phyloP scores from a whole-genome alignment of 1,140 invertebrate genomes.

The Neelides sp. region DNA sequence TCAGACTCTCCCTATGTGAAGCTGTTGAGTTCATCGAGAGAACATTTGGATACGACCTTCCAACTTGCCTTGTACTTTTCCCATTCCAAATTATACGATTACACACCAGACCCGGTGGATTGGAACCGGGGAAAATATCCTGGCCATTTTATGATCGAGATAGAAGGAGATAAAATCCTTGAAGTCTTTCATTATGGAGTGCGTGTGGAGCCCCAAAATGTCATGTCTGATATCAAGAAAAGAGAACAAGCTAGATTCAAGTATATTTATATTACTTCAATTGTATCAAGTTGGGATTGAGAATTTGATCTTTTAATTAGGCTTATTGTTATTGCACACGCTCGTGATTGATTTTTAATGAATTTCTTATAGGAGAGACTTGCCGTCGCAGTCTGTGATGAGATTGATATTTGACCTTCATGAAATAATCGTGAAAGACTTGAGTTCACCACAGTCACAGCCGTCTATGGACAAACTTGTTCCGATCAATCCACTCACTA shows the following conservation, averaged over 20 bases:
- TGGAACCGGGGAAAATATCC: not conserved
- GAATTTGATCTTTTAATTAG: no score
- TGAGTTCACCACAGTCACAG: no score
- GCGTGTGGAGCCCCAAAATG: conserved; percentile 9
- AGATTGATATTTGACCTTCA: no score
- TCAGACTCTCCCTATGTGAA: conserved; percentile 13
- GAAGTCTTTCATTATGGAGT: conserved; percentile 6
- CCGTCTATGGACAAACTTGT: no score
- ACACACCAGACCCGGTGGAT: conserved; percentile 10
- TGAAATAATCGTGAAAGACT: no score
- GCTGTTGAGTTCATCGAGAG: conserved; percentile 4
- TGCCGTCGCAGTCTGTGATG: no score
- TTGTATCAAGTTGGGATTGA: no score
- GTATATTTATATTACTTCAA: not conserved
- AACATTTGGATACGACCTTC: conserved; percentile 14
- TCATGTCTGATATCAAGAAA: conserved; percentile 9
- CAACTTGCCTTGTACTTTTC: conserved; percentile 19
- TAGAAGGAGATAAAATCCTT: conserved; percentile 16
- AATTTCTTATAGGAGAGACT: no score
- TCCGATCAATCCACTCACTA: no score
- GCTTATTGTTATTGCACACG: no score
- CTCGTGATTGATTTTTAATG: no score
- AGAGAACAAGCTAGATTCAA: conserved; percentile 11
- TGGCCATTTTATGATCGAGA: conserved; percentile 8
- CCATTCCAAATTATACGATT: conserved; percentile 8